phyloP scores from a whole-genome alignment of 64 coral and sea anemone genomes.

The Dendronephthya gigantea region DNA sequence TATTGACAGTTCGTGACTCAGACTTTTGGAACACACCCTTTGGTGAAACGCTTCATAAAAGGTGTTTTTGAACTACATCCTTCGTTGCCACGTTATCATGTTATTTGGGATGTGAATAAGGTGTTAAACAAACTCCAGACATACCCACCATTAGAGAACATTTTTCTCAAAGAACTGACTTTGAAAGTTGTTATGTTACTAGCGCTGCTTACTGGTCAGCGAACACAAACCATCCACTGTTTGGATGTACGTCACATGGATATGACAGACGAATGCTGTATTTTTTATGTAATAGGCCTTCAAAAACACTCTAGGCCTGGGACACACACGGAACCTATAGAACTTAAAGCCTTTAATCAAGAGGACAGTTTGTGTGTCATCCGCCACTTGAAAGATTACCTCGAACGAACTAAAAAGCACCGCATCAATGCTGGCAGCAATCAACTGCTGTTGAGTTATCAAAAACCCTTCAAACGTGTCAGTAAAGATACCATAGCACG shows the following conservation, averaged over 20 bases:
- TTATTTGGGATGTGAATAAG: neutral
- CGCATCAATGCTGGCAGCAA: neutral
- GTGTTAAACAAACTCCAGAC: neutral
- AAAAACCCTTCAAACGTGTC: neutral
- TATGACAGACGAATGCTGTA: neutral
- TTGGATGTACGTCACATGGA: neutral
- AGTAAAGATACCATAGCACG: neutral
- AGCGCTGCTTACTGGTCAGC: neutral
- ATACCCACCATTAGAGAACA: neutral
- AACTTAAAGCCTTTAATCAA: neutral
- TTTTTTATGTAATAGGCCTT: neutral
- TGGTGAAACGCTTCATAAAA: constrained; percentile 16
- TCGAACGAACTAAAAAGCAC: neutral
- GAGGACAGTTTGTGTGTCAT: neutral
- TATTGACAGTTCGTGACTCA: constrained; percentile 10
- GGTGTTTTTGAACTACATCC: constrained; percentile 8
- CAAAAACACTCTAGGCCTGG: neutral
- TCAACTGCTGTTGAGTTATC: neutral
- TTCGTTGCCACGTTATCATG: constrained; percentile 4
- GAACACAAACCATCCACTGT: neutral
- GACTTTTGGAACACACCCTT: neutral
- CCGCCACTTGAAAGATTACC: neutral
- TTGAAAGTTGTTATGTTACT: neutral
- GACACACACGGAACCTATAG: neutral
- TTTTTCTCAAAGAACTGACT: neutral